Percentiles rank a stretch among this genome's conserved stretches.
Conservation (phyloP, 2,113 vertebrate species). For the Platysternon megacephalum region DNA sequence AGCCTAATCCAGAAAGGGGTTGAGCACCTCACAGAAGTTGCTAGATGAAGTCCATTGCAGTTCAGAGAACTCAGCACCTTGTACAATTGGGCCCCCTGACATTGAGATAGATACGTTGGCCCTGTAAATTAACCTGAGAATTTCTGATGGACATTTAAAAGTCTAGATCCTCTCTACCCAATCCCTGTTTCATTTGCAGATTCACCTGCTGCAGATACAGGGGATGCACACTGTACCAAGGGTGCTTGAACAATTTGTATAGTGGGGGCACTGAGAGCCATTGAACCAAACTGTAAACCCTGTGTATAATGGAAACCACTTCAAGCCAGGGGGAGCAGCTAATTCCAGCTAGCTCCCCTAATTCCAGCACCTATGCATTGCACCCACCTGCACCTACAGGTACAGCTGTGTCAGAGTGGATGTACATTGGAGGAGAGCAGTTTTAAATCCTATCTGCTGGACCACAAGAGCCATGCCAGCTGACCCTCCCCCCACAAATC, state of each 20-base stretch:
- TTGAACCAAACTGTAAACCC: no score
- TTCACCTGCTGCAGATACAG: not conserved
- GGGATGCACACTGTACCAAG: not conserved
- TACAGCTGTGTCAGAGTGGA: not conserved
- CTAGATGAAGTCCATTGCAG: not conserved
- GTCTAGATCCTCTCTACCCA: not conserved
- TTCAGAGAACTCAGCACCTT: not conserved
- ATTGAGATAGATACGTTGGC: not conserved
- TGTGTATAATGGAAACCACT: no score
- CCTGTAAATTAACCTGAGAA: not conserved
- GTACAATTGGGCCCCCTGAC: not conserved
- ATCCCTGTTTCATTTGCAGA: not conserved
- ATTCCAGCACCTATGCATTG: not conserved
- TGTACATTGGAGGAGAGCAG: not conserved
- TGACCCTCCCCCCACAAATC: not conserved
- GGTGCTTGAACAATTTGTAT: no score
- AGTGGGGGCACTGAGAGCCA: no score
- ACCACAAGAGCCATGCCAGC: fast-evolving
- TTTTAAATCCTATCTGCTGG: not conserved
- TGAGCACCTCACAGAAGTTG: not conserved
- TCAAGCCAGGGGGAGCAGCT: no score
- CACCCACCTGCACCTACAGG: not conserved
- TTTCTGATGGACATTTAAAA: not conserved
- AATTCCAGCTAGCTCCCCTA: no score
- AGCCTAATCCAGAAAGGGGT: fast-evolving